These are phyloP conservation scores for Drosophila aldrichi DNA, from an alignment of 2,888 invertebrate genomes.

Conservation along the genomic window DNA sequence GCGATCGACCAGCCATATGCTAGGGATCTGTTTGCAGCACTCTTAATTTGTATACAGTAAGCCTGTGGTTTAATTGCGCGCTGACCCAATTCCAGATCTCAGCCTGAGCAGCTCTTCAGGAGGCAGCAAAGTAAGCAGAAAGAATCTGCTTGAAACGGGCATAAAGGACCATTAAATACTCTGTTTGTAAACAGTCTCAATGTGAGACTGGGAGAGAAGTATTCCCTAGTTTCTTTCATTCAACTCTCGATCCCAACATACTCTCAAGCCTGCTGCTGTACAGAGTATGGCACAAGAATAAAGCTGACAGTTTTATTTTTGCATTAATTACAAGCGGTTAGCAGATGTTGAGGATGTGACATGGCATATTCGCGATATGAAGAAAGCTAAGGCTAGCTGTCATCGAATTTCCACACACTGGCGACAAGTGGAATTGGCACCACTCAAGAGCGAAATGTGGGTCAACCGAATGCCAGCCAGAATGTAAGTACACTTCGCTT, in stretches of 20 bases:
- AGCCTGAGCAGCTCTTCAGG: conserved; percentile 28
- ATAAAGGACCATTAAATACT: neutral
- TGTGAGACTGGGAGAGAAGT: too few species aligned
- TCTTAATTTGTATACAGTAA: conserved; percentile 25
- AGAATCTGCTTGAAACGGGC: neutral
- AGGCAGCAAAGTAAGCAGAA: neutral
- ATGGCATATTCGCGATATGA: conserved; percentile 30
- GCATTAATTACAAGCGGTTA: conserved; percentile 61
- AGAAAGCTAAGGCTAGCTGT: conserved; percentile 21
- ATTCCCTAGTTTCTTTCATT: too few species aligned
- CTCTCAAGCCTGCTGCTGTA: neutral
- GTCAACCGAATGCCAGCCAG: conserved; percentile 27
- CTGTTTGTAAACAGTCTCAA: neutral
- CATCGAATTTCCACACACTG: conserved; percentile 6
- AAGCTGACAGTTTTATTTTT: conserved; percentile 43
- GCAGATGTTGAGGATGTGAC: conserved; percentile 43
- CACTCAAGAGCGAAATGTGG: conserved; percentile 21
- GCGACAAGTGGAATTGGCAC: conserved; percentile 7
- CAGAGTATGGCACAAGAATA: conserved; percentile 10
- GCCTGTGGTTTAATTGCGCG: conserved; percentile 47
- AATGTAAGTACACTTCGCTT: conserved; percentile 7
- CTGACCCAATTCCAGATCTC: conserved; percentile 55
- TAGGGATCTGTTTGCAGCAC: conserved; percentile 51
- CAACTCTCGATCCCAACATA: neutral
- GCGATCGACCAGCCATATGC: conserved; percentile 46